phyloP scores from a whole-genome alignment of 2,888 invertebrate genomes.

The Orgyia antiqua region DNA sequence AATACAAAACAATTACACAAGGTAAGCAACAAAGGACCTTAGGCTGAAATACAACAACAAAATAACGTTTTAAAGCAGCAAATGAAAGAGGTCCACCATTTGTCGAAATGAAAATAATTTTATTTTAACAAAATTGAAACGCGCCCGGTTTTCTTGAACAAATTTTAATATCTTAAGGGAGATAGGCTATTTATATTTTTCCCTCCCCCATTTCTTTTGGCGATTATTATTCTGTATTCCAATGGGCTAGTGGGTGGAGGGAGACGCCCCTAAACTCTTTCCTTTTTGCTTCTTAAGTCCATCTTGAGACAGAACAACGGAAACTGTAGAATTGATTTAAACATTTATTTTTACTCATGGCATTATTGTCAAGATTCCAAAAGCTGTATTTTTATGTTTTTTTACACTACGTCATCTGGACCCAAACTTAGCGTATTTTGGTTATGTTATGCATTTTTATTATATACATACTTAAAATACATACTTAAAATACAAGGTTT shows the following conservation, averaged over 20 bases:
- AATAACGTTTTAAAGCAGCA: constrained; percentile 18
- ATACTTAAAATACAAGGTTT: too few relatives aligned
- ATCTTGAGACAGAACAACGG: constrained; percentile 64
- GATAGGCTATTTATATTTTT: constrained; percentile 77
- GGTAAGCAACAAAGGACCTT: neutral
- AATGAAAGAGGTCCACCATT: constrained; percentile 23
- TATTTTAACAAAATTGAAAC: constrained; percentile 66
- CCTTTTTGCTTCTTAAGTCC: constrained; percentile 79
- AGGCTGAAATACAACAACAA: constrained; percentile 5
- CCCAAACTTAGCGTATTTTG: too few relatives aligned
- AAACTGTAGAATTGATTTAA: constrained; percentile 36
- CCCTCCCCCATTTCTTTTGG: constrained; percentile 72
- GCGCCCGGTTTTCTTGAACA: constrained; percentile 55
- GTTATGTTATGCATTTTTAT: too few relatives aligned
- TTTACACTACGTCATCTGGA: too few relatives aligned
- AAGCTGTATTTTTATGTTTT: too few relatives aligned
- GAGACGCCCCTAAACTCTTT: constrained; percentile 68
- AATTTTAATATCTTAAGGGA: constrained; percentile 74
- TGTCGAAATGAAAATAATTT: constrained; percentile 49
- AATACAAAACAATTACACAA: neutral
- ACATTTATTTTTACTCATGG: too few relatives aligned
- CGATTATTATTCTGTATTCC: constrained; percentile 78
- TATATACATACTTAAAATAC: too few relatives aligned
- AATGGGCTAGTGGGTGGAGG: constrained; percentile 52
- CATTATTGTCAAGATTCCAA: too few relatives aligned